phyloP scores from a whole-genome alignment of 2,888 invertebrate genomes.

The Temnothorax rugatulus region DNA sequence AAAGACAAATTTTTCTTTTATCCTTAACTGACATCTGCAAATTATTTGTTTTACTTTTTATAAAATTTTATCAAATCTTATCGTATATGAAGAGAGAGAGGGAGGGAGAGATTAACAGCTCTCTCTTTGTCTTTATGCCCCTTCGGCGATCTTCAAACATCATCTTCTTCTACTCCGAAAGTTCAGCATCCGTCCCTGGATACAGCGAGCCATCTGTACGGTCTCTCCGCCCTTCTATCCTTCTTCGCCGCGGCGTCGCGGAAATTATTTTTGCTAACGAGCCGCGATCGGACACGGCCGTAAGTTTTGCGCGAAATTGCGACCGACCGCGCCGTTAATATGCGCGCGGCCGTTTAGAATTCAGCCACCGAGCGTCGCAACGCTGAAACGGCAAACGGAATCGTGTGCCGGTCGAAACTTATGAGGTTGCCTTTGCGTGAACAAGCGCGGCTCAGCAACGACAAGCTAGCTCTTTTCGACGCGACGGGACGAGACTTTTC shows the following conservation, averaged over 20 bases:
- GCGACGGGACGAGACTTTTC: conserved; percentile 51
- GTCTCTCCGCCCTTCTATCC: conserved; percentile 3
- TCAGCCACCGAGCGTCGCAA: conserved; percentile 58
- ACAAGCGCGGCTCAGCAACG: not conserved
- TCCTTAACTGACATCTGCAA: not conserved
- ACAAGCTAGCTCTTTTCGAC: conserved; percentile 12
- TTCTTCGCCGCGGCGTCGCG: conserved; percentile 32
- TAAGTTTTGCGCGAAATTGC: conserved; percentile 74
- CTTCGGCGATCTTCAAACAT: not conserved
- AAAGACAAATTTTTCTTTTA: not conserved
- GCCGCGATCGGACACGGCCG: conserved; percentile 70
- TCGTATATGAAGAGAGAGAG: not conserved
- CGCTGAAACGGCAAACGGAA: conserved; percentile 28
- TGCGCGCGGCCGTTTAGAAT: conserved; percentile 73
- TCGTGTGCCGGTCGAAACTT: conserved; percentile 67
- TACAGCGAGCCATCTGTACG: conserved; percentile 38
- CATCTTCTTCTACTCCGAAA: not conserved
- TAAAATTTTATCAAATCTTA: not conserved
- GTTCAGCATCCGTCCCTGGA: conserved; percentile 34
- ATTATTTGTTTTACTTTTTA: not conserved
- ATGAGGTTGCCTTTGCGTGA: conserved; percentile 63
- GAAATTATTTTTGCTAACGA: conserved; percentile 77
- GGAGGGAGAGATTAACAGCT: not conserved
- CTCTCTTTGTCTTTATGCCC: not conserved
- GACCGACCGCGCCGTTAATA: conserved; percentile 70